Base-by-base conservation (phyloP, 1,140 invertebrate species). In the Protaetia brevitarsis region DNA sequence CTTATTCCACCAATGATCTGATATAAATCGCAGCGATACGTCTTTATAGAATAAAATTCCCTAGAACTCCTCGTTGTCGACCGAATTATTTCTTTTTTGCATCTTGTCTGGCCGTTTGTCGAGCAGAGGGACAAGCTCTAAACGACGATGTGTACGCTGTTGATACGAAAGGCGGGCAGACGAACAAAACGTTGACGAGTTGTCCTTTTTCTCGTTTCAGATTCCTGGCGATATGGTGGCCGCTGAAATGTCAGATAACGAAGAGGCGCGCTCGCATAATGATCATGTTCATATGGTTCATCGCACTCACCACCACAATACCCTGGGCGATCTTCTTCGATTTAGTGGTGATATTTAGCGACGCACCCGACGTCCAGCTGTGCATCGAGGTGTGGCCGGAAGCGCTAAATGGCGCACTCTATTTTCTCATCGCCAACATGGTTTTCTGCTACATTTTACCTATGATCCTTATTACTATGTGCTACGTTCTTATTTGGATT, bases 201-300 rank as follows among this genome's bases (percentile, higher is more conserved):
- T 7, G 1, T 34, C 26, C 27, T 63, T n/a, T 63, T 62, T 34
- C 19, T 7, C 7, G 19, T 88, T 87, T n/a, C 88, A 97, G 95
- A 82, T 97, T 96, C 77, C 82, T 96, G 67, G 95, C 95, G 27
- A 97, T 97, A 66, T 97, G 95, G 89, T 96, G 92, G 88, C 93
- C 94, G 1, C 78, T 97, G 69, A 93, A 93, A 76, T 90, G 89
- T 69, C 94, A 96, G 79, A 94, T 97, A 78, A 95, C 93, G 19
- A 93, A 92, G 68, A 82, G 88, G 36, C 86, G 90, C 21, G 93
- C 93, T 0, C 84, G 92, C 11, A 81, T 92, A 74, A 92, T 96
- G 83, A 95, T 97, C 69, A 80, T 90, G n/a, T 79, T 94, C 73
- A 96, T 97, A 72, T 97, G 95, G 95, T 83, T 92, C 68, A 87